These are phyloP conservation scores for Dryobates pubescens DNA, from an alignment of 2,797 vertebrate species.

Conservation along the genomic window DNA sequence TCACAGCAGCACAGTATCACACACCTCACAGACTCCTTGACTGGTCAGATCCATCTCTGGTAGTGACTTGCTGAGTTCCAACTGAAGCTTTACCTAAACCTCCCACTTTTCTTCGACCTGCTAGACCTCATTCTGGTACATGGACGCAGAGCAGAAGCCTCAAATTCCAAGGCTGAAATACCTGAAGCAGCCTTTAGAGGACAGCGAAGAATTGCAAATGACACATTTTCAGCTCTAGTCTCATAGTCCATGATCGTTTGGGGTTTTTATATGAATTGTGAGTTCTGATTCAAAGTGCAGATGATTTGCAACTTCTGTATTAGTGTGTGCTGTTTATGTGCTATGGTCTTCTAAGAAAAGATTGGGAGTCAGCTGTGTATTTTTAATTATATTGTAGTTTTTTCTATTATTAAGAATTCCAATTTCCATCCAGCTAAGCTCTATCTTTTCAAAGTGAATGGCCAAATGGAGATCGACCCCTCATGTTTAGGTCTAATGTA, in stretches of 20 bases:
- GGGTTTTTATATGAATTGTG: background rate
- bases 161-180: slow-evolving; percentile 34
- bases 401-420: background rate
- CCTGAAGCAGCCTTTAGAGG: slow-evolving; percentile 64
- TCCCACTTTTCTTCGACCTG: fast-evolving
- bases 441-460: background rate
- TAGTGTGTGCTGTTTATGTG: background rate
- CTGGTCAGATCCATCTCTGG: background rate
- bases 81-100: background rate
- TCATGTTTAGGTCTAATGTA: background rate
- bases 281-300: background rate
- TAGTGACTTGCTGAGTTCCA: background rate
- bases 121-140: fast-evolving
- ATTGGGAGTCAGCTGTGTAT: background rate
- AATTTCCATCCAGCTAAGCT: background rate
- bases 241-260: fast-evolving
- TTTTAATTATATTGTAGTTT: background rate
- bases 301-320: background rate
- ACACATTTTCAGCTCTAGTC: background rate
- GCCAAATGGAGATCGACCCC: background rate
- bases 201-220: slow-evolving; percentile 57
- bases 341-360: background rate
- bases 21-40: background rate
- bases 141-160: background rate
- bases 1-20: background rate